phyloP scores from a whole-genome alignment of 2,113 vertebrate genomes.

The Lepus americanus region DNA sequence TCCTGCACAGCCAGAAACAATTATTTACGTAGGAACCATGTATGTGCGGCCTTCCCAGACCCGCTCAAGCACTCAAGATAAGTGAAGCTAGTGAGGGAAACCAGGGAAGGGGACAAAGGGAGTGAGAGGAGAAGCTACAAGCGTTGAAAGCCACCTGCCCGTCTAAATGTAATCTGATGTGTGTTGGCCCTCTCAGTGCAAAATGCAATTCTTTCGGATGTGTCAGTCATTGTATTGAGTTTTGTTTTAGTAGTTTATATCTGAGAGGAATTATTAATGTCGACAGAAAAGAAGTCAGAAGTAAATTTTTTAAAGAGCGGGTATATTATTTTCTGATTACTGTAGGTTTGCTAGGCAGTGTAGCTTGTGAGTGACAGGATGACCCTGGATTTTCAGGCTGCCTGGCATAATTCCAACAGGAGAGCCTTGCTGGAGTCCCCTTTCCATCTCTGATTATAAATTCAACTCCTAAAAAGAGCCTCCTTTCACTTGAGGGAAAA shows the following conservation, averaged over 20 bases:
- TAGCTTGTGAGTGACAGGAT: background rate
- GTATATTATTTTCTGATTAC: conserved; percentile 32
- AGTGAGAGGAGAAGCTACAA: background rate
- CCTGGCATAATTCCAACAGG: background rate
- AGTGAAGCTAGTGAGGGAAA: conserved; percentile 39
- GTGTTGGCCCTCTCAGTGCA: background rate
- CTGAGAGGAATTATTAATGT: background rate
- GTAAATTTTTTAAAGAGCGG: background rate
- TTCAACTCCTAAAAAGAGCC: background rate
- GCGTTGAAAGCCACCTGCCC: background rate
- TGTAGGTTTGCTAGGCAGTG: background rate
- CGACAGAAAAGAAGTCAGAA: background rate
- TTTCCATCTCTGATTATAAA: conserved; percentile 16
- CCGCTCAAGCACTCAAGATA: background rate
- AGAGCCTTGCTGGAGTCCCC: background rate
- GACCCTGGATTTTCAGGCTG: background rate
- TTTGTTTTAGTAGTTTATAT: background rate
- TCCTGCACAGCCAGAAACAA: conserved; percentile 61
- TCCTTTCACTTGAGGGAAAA: conserved; percentile 9
- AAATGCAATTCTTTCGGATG: conserved; percentile 10
- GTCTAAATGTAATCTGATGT: background rate
- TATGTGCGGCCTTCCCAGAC: background rate
- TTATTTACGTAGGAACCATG: conserved; percentile 25
- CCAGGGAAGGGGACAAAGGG: background rate
- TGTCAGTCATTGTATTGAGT: conserved; percentile 10